Base-by-base conservation (phyloP, 1,140 invertebrate genomes). In the Nasonia longicornis region DNA sequence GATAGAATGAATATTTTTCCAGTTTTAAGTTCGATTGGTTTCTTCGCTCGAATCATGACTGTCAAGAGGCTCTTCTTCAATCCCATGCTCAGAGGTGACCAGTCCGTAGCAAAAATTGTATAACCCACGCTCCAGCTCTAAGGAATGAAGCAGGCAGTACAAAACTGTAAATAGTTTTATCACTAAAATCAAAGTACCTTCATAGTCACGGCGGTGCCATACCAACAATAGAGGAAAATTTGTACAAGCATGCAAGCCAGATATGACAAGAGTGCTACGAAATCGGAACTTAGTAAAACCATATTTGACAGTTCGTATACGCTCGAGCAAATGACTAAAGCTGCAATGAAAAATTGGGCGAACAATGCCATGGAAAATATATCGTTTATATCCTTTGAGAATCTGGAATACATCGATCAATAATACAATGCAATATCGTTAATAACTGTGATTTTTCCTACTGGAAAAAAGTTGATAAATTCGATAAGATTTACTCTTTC, bases 201-300 rank as follows among this genome's bases (percentile, higher is more conserved):
- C 10, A 86, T 35, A 75, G 84, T 83, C 0, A 86, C 83, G 81
- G 85, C 79, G 72, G 86, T 85, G 20, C 86, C 86, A 45, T 84
- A 86, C 85, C 86, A 86, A 26, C 86, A 87, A 71, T 82, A 87
- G 12, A 85, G 70, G 29, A 85, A 86, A 48, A 87, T 86, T 76
- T 87, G 86, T 22, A 79, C 67, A 0, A 84, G 45, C 83, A 86
- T 86, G 20, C 84, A 86, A 29, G 22, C 58, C 10, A 86, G 22
- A 52, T 87, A 87, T 38, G 86, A 64, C 12, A 83, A 11, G 10
- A 85, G 74, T 2, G 83, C 84, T 31, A 85, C 63, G 74, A 86
- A 86, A 67, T 84, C 82, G 22, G 84, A 79, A 83, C 83, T 86
- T 6, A 83, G 72, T 73, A 86, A 66, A 16, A 70, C 8, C 70